These are phyloP conservation scores for Lagopus muta DNA, from an alignment of 2,113 vertebrate species.

Conservation along the genomic window DNA sequence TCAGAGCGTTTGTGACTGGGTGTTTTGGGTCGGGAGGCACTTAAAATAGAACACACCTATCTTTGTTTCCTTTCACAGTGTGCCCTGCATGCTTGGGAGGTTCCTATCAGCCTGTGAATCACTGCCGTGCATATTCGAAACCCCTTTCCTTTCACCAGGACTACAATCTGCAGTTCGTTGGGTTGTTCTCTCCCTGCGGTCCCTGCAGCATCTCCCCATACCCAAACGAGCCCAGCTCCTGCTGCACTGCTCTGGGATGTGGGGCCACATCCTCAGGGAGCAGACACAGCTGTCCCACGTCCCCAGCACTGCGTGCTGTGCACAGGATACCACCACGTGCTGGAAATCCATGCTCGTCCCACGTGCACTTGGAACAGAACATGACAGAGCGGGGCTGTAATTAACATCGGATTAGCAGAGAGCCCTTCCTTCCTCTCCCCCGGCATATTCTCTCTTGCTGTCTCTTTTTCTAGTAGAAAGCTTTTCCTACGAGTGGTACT, in stretches of 20 bases:
- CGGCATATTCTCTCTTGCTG: conserved; percentile 36
- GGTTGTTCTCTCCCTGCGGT: background rate
- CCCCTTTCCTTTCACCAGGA: background rate
- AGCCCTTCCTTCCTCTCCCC: conserved; percentile 11
- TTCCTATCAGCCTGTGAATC: conserved; percentile 3
- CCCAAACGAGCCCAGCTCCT: fast-evolving
- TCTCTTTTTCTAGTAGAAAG: conserved; percentile 45
- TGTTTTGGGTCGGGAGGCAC: background rate
- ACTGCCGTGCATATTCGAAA: background rate
- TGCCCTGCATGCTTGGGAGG: background rate
- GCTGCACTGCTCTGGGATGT: too few relatives aligned
- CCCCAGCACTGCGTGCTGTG: background rate
- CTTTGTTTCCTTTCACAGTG: background rate
- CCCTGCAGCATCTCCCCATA: background rate
- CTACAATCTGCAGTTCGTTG: background rate
- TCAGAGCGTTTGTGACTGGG: background rate
- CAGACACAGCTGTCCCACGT: fast-evolving
- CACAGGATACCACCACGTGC: background rate
- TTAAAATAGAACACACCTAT: background rate
- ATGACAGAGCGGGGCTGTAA: background rate
- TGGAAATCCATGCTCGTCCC: fast-evolving
- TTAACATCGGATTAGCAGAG: background rate
- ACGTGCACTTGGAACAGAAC: fast-evolving
- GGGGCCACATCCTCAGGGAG: background rate
- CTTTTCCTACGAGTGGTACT: conserved; percentile 53